phyloP scores from a whole-genome alignment of 2,797 vertebrate species.

The Buphagus erythrorhynchus region DNA sequence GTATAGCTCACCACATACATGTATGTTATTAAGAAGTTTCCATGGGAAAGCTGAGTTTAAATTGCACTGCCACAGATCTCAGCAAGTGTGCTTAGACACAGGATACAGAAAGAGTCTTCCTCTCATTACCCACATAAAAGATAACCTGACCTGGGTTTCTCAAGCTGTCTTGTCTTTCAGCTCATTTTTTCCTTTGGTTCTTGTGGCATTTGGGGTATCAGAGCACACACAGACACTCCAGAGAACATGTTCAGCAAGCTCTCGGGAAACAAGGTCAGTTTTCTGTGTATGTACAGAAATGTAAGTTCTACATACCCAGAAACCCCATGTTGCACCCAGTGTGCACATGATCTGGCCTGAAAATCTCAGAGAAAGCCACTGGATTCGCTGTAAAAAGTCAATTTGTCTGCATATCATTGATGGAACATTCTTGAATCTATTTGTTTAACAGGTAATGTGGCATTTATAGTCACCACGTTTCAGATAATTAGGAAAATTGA shows the following conservation, averaged over 20 bases:
- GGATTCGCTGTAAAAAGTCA: background rate
- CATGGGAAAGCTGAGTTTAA: background rate
- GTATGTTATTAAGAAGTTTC: background rate
- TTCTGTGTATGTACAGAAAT: background rate
- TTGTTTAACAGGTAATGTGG: background rate
- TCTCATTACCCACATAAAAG: background rate
- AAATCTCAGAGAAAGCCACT: background rate
- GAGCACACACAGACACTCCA: background rate
- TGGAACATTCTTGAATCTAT: background rate
- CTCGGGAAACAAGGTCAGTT: background rate
- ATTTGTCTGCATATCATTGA: background rate
- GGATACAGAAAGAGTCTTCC: background rate
- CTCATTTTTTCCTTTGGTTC: background rate
- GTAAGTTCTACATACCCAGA: background rate
- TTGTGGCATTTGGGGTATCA: background rate
- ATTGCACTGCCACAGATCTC: background rate
- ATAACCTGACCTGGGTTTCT: background rate
- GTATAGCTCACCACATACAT: background rate
- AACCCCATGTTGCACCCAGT: background rate
- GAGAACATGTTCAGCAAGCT: background rate
- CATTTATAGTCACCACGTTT: background rate
- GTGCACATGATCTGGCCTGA: background rate
- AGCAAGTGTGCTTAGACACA: background rate
- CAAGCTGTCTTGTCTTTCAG: background rate
- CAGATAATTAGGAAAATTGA: background rate